A percentile compares a stretch with the other conserved stretches of the same genome.
These are phyloP conservation scores for Plebejus anna DNA, from an alignment of 2,888 invertebrate species.

Conservation along the genomic window DNA sequence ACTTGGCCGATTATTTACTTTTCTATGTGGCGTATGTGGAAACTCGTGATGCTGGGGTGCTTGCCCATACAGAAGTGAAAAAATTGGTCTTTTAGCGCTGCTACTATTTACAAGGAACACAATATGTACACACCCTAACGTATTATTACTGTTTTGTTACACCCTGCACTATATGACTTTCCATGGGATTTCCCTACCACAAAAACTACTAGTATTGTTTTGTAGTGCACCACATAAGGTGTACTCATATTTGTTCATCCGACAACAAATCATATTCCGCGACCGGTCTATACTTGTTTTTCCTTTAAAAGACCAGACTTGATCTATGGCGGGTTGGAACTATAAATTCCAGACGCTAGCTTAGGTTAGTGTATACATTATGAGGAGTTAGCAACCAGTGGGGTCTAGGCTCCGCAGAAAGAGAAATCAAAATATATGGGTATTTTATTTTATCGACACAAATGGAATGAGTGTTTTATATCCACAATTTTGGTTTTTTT, in stretches of 20 bases:
- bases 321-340: conserved; percentile 1
- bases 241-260: background rate
- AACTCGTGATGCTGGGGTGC: too few species aligned
- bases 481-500: too few species aligned
- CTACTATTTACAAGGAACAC: too few species aligned
- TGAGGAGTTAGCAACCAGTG: background rate
- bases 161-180: background rate
- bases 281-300: conserved; percentile 8
- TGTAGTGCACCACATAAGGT: background rate
- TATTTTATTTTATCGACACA: too few species aligned
- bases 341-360: conserved; percentile 3
- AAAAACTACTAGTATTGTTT: background rate
- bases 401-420: background rate
- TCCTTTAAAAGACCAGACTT: background rate
- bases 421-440: too few species aligned
- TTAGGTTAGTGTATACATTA: background rate
- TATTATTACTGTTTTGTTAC: too few species aligned
- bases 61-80: too few species aligned
- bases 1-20: too few species aligned
- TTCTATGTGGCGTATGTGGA: too few species aligned
- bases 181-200: background rate
- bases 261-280: conserved; percentile 2
- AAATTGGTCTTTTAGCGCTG: too few species aligned
- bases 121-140: too few species aligned
- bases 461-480: too few species aligned